A percentile compares a stretch with the other conserved stretches of the same genome.
Evolutionary conservation across 2,797 vertebrate genomes (phyloP).

Genomic region (Halcyon leucocephala): DNA sequence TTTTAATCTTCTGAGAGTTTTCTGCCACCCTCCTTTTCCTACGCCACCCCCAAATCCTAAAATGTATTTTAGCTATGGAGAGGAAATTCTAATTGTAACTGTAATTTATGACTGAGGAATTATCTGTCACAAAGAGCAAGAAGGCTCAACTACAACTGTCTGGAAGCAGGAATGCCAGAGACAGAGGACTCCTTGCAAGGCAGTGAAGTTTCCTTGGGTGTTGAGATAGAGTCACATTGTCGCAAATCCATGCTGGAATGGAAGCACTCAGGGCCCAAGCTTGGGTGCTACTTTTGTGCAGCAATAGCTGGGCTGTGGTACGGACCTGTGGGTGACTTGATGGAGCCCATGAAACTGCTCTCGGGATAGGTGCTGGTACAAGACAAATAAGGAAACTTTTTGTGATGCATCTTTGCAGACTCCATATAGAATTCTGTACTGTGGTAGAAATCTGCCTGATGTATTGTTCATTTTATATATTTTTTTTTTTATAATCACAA

Average conservation of each 20-base stretch:
- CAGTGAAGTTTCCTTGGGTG: not conserved
- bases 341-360: accelerated
- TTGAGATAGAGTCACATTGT: not conserved
- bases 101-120: not conserved
- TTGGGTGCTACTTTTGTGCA: not conserved
- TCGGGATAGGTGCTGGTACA: accelerated
- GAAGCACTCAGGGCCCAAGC: not conserved
- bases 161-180: not conserved
- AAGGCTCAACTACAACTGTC: not conserved
- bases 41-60: not conserved
- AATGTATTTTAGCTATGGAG: not conserved
- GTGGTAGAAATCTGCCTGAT: not conserved
- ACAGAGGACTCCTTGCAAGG: not conserved
- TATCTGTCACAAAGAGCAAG: not conserved
- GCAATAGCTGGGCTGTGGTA: not conserved
- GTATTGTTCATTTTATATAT: not conserved
- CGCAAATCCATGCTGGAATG: not conserved
- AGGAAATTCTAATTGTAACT: not conserved
- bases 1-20: not conserved
- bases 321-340: accelerated
- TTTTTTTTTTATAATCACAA: not conserved
- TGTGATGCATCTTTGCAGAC: not conserved
- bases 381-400: not conserved
- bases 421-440: not conserved
- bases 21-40: not conserved